Evolutionary conservation across 2,113 vertebrate genomes (phyloP).

Genomic region (Onychorhynchus coronatus): DNA sequence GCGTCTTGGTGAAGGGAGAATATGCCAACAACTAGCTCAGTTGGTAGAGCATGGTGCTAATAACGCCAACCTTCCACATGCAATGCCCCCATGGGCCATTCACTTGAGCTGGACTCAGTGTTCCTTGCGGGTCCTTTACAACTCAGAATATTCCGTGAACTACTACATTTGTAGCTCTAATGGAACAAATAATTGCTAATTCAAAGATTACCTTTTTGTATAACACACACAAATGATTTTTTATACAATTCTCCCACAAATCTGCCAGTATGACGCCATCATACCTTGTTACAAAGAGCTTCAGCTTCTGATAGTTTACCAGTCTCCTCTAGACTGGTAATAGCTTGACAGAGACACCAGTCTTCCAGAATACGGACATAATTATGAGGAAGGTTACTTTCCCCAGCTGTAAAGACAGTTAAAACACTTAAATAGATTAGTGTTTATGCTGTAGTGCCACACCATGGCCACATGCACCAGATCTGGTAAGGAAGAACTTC

Average conservation of each 20-base stretch:
- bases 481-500: not conserved
- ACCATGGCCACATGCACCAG: not conserved
- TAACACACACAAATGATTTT: not conserved
- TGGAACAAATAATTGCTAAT: not conserved
- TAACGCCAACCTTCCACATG: not conserved
- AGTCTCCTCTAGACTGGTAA: slow-evolving; percentile 79
- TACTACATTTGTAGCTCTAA: not conserved
- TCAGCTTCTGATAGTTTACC: slow-evolving; percentile 85
- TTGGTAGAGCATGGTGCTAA: not conserved
- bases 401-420: slow-evolving; percentile 74
- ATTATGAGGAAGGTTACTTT: slow-evolving; percentile 69
- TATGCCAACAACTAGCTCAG: not conserved
- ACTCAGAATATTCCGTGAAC: not conserved
- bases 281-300: slow-evolving; percentile 89
- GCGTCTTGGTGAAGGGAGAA: not conserved
- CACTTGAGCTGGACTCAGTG: not conserved
- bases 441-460: not conserved
- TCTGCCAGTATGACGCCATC: not conserved
- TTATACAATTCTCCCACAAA: not conserved
- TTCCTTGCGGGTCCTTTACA: not conserved
- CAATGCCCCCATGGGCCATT: not conserved
- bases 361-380: slow-evolving; percentile 79
- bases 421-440: not conserved
- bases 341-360: slow-evolving; percentile 89
- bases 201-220: not conserved